A percentile compares a stretch with the other conserved stretches of the same genome.
Conservation (phyloP, 2,888 invertebrate genomes). For the Caenorhabditis sinica region DNA sequence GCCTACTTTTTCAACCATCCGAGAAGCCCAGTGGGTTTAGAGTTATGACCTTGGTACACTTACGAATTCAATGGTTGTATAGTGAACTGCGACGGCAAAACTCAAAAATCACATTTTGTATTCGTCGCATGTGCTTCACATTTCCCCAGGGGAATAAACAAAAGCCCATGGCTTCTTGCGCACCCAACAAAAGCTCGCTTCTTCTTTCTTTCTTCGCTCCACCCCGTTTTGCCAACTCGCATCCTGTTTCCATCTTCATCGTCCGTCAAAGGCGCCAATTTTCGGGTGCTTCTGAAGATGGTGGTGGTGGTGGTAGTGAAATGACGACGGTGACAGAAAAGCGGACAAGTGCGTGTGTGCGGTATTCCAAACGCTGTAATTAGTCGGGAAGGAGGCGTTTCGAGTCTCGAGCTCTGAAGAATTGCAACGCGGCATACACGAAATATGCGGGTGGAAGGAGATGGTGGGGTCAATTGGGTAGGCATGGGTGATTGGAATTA, state of each 20-base stretch:
- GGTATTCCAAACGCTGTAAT: constrained; percentile 49
- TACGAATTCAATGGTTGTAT: constrained; percentile 56
- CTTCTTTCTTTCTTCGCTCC: constrained; percentile 32
- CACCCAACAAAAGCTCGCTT: constrained; percentile 65
- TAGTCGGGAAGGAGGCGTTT: constrained; percentile 24
- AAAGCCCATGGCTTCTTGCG: constrained; percentile 65
- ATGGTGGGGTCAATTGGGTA: constrained; percentile 24
- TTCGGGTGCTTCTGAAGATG: constrained; percentile 31
- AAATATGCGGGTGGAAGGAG: constrained; percentile 20
- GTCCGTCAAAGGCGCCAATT: constrained; percentile 52
- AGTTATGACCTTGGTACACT: constrained; percentile 36
- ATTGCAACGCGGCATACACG: constrained; percentile 7
- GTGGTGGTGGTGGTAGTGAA: constrained; percentile 8
- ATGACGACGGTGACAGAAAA: constrained; percentile 42
- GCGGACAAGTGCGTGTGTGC: background rate
- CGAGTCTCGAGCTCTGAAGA: background rate
- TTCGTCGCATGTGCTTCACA: constrained; percentile 68
- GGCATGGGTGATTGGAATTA: constrained; percentile 48
- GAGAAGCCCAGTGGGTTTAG: background rate
- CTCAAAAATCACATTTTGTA: constrained; percentile 69
- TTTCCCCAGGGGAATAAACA: constrained; percentile 68
- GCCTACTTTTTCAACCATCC: background rate
- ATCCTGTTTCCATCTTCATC: constrained; percentile 43
- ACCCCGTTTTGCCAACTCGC: constrained; percentile 40
- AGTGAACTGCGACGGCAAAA: constrained; percentile 60